Conservation (phyloP, 2,888 invertebrate genomes). For the Dichetophora obliterata region DNA sequence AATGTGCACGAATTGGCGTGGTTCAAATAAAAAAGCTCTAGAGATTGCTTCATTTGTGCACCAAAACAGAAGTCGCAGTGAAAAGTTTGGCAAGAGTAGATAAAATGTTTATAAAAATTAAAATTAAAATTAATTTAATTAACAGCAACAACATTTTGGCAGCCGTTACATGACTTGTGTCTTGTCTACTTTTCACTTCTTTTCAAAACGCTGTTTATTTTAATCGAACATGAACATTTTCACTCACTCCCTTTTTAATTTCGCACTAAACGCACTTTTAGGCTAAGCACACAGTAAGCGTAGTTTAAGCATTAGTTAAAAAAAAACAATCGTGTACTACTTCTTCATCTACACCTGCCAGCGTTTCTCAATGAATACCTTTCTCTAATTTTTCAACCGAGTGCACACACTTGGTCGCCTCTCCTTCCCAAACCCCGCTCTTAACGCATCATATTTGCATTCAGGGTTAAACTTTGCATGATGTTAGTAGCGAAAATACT, state of each 20-base stretch:
- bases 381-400: constrained; percentile 43
- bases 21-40: too few species aligned
- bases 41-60: too few species aligned
- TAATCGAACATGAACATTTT: background rate
- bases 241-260: background rate
- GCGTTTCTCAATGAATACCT: background rate
- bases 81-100: too few species aligned
- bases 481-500: constrained; percentile 13
- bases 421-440: too few species aligned
- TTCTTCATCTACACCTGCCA: background rate
- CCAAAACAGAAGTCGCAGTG: too few species aligned
- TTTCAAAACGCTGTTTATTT: background rate
- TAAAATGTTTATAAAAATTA: too few species aligned
- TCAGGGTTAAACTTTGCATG: constrained; percentile 44
- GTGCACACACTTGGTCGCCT: constrained; percentile 25
- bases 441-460: constrained; percentile 40
- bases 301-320: too few species aligned
- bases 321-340: background rate
- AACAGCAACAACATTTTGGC: too few species aligned
- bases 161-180: too few species aligned
- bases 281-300: background rate
- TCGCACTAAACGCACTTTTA: background rate
- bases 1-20: background rate
- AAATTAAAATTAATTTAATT: too few species aligned
- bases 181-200: too few species aligned